Conservation (phyloP, 2,888 invertebrate species). For the Muschampia staudingeri region DNA sequence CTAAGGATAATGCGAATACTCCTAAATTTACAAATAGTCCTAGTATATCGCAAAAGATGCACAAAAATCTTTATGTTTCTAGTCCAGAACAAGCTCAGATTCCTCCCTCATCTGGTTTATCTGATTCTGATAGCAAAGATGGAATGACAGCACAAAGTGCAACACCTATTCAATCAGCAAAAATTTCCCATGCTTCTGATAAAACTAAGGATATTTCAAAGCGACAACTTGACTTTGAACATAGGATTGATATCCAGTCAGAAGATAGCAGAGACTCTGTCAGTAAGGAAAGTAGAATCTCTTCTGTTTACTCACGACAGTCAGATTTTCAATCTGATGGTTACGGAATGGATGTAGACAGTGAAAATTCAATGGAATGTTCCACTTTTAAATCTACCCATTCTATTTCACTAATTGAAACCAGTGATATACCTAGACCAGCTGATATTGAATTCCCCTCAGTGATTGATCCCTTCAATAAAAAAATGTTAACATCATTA, state of each 20-base stretch:
- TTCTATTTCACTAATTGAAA: conserved; percentile 88
- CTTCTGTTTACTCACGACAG: conserved; percentile 85
- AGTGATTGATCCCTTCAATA: conserved; percentile 96
- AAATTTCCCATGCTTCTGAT: conserved; percentile 81
- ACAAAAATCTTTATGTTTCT: conserved; percentile 89
- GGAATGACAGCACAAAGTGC: conserved; percentile 86
- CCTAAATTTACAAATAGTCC: conserved; percentile 90
- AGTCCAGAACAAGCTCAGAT: conserved; percentile 90
- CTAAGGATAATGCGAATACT: conserved; percentile 90
- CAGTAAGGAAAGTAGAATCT: conserved; percentile 87
- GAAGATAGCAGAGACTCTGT: conserved; percentile 90
- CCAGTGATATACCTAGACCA: conserved; percentile 88
- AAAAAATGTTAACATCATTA: conserved; percentile 92
- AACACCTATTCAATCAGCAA: conserved; percentile 87
- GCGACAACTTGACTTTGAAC: conserved; percentile 88
- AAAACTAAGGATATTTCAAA: conserved; percentile 89
- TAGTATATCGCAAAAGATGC: conserved; percentile 89
- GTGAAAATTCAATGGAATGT: conserved; percentile 90
- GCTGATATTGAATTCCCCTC: conserved; percentile 89
- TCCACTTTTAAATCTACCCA: conserved; percentile 87
- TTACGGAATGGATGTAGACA: conserved; percentile 89
- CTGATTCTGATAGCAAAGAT: conserved; percentile 88
- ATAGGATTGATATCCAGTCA: conserved; percentile 85
- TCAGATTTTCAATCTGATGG: conserved; percentile 88
- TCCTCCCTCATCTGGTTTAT: conserved; percentile 88